Base-by-base conservation (phyloP, 2,113 vertebrate genomes). In the Nanorana parkeri region DNA sequence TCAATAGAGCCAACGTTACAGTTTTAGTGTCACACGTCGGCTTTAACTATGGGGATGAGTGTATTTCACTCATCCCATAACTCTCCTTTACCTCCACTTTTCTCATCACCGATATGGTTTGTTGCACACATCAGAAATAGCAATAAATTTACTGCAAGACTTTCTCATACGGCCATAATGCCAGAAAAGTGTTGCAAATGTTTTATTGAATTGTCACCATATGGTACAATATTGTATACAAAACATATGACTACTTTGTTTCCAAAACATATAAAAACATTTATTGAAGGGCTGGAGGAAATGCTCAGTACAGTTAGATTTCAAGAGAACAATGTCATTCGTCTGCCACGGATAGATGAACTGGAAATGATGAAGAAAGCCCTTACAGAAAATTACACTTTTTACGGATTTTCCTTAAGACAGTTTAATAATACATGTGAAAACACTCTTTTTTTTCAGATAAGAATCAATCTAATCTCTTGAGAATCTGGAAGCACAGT, bases 241-340 rank as follows among this genome's bases (percentile, higher is more conserved):
- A 20, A 74, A 60, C 20, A 41, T 16, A 74, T 36, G 23, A 21
- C 20, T 51, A 51, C 21, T 21, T 64, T 26, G 60, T 19, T 60
- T 64, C 21, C 36, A 77, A 61, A 77, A 65, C 60, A 28, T 64
- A 47, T 63, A 51, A 67, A 76, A 24, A 61, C 55, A 76, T 63
- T 51, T 77, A 77, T 64, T 61, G 28, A 61, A 17, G 16, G 29
- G 20, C 1, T 20, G 21, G 16, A 55, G 32, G 63, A 51, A 77
- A 52, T 77, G 60, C 60, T 65, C 58, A 52, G 13, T 47, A 15
- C 41, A 65, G 15, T 51, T 26, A 19, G 21, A 16, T 65, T 29
- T 65, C 47, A 51, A 21, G 2, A 41, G 61, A 47, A 47, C 5
- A 60, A 60, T 32, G 1, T 16, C 54, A 73, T 19, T 24, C 26